These are phyloP conservation scores for Xerus rutilus DNA, from an alignment of 2,797 vertebrate species.

Conservation along the genomic window DNA sequence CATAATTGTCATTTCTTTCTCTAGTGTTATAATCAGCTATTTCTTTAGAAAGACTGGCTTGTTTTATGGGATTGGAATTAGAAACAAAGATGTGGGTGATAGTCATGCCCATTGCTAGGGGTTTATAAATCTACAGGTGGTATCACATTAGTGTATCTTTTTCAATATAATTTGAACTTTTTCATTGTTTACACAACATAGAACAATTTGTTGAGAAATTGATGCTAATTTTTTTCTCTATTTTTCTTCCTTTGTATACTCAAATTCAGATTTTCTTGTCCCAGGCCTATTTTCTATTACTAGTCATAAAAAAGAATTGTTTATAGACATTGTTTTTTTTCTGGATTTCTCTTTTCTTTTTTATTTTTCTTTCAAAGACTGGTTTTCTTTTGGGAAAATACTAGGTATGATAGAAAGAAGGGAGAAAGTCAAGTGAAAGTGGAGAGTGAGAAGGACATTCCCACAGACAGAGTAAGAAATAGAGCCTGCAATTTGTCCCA, in stretches of 20 bases:
- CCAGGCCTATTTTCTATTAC: not conserved
- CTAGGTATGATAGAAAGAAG: not conserved
- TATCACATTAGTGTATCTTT: not conserved
- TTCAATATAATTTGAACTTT: not conserved
- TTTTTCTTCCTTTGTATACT: not conserved
- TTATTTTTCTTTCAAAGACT: not conserved
- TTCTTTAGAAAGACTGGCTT: no score
- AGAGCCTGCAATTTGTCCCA: not conserved
- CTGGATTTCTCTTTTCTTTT: not conserved
- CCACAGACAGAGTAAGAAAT: rapidly evolving
- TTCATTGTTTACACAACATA: not conserved
- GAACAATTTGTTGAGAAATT: not conserved
- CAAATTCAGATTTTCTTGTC: not conserved
- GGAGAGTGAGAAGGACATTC: not conserved
- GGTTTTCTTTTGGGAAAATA: not conserved
- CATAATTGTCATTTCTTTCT: not conserved
- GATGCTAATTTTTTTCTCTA: not conserved
- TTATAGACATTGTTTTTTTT: not conserved
- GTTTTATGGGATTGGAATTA: no score
- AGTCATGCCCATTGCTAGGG: no score
- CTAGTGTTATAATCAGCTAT: not conserved
- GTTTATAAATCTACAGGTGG: not conserved
- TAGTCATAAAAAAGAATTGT: not conserved
- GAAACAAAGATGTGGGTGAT: not conserved
- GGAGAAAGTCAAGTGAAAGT: not conserved